Percentiles rank a stretch among this genome's conserved stretches.
phyloP scores from a whole-genome alignment of 2,888 invertebrate species.

The Euplexia lucipara region DNA sequence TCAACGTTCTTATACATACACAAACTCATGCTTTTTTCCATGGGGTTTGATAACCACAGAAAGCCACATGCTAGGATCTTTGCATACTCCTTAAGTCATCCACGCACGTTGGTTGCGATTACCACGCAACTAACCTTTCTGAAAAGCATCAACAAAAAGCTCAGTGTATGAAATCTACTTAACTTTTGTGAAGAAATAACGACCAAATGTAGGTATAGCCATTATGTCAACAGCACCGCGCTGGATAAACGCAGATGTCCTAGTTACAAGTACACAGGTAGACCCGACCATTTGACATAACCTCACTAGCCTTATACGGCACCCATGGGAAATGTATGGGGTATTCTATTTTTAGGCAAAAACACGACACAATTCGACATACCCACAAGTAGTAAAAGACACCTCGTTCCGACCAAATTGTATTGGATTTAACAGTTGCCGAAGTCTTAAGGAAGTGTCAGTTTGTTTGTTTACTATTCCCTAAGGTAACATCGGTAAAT shows the following conservation, averaged over 20 bases:
- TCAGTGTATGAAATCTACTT: no score
- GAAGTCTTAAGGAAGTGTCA: conserved; percentile 25
- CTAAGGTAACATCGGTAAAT: conserved; percentile 5
- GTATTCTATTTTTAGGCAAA: conserved; percentile 39
- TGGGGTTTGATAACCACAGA: no score
- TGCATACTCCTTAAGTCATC: no score
- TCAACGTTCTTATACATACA: no score
- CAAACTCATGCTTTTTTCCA: no score
- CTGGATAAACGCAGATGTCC: background rate
- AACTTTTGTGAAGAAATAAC: background rate
- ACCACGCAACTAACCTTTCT: no score
- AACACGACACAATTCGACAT: conserved; percentile 20
- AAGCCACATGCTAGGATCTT: no score
- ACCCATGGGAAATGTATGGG: conserved; percentile 33
- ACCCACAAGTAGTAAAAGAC: conserved; percentile 21
- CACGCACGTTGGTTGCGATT: no score
- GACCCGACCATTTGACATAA: conserved; percentile 35
- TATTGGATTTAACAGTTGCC: conserved; percentile 37
- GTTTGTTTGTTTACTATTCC: conserved; percentile 29
- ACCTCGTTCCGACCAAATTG: conserved; percentile 38
- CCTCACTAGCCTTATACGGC: conserved; percentile 32
- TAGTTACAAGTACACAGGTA: conserved; percentile 15
- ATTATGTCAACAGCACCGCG: background rate
- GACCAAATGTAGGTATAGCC: background rate
- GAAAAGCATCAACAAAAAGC: no score